Evolutionary conservation across 2,113 vertebrate species (phyloP), one percentile per base, ranked within the genome.

Genomic region (Ameiurus melas): DNA sequence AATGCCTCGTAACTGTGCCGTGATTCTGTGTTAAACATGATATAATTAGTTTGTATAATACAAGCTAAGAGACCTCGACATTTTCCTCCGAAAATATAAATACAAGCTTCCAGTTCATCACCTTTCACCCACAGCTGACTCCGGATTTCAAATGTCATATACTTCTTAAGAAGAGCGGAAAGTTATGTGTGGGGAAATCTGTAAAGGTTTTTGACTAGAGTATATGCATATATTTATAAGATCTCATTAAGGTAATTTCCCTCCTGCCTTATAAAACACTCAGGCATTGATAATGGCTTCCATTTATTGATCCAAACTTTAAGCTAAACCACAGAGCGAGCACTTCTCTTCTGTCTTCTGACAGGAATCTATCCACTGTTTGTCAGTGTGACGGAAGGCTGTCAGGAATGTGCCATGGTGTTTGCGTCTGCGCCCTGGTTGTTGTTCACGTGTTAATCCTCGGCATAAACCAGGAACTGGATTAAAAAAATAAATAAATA

Each of bases 1-100:
- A 86, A 83, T 68, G 83, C n/a, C 85, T 86, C 22, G 13, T 39
- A 9, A 33, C 27, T 57, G 39, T 77, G 73, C 68, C 6, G 0
- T 62, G 66, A 84, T 62, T 51, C 43, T 53, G 43, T 89, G 80
- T 83, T 78, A 78, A 89, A 89, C 70, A 86, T 68, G 70, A 75
- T 89, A 66, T 86, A 86, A 87, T 70, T 71, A 68, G 78, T 71
- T 30, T 85, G 25, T 39, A 71, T 57, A 43, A 84, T 85, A 85
- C 55, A 22, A 75, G 75, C 80, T 79, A 84, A 80, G 66, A 75
- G 4, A 6, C 13, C 16, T 58, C 79, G 22, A 27, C 43, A 58
- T 27, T 51, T 60, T 84, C 14, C 84, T 22, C 6, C 0, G 6
- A 13, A 66, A 47, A 27, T 30, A 19, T n/a, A 78, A 53, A 51